These are phyloP conservation scores for Oncopeltus fasciatus DNA, from an alignment of 1,140 invertebrate genomes.

Conservation along the genomic window DNA sequence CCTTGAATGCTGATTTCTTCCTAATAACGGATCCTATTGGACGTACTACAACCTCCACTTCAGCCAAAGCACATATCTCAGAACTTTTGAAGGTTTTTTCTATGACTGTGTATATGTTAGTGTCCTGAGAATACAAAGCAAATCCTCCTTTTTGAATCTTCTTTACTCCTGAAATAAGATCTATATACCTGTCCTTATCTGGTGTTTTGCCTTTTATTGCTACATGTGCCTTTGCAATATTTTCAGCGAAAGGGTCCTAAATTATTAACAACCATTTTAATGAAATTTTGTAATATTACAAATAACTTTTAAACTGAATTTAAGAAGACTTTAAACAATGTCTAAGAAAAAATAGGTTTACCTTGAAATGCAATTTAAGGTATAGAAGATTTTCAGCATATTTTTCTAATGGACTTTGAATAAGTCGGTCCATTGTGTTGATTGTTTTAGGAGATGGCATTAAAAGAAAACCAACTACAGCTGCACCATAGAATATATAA, in stretches of 20 bases:
- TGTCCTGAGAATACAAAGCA: conserved; percentile 6
- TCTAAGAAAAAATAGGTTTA: background rate
- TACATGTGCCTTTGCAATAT: background rate
- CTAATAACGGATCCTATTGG: background rate
- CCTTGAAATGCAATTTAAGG: background rate
- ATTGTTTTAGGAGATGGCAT: conserved; percentile 8
- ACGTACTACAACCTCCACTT: background rate
- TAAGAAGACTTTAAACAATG: too few relatives aligned
- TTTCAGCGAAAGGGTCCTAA: background rate
- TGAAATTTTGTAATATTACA: too few relatives aligned
- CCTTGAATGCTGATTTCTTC: conserved; percentile 10
- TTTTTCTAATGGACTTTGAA: background rate
- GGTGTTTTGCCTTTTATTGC: background rate
- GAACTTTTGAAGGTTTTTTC: conserved; percentile 1
- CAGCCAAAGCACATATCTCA: conserved; percentile 5
- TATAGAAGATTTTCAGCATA: conserved; percentile 6
- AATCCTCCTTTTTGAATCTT: background rate
- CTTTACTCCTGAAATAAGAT: background rate
- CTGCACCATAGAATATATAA: conserved; percentile 8
- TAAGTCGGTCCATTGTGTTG: conserved; percentile 2
- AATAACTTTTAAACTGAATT: too few relatives aligned
- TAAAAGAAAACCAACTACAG: conserved; percentile 1
- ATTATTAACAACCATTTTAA: too few relatives aligned
- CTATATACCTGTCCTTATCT: conserved; percentile 5
- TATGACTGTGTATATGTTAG: conserved; percentile 2